Evolutionary conservation across 35 echinoderm and acorn worm genomes (phyloP).

Genomic region (Lytechinus pictus): DNA sequence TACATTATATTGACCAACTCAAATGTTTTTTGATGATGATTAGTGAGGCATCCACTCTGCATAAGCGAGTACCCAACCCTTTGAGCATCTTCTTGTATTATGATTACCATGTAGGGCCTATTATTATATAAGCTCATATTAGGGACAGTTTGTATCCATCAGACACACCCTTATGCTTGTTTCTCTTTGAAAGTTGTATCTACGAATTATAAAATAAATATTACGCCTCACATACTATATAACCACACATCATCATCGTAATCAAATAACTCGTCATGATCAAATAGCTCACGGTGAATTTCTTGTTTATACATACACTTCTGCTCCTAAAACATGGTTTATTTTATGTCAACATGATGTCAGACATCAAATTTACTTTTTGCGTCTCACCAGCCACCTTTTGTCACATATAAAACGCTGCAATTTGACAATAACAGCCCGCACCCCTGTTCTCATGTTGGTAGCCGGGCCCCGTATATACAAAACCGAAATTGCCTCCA

Average conservation of each 20-base stretch:
- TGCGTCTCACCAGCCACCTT: not conserved
- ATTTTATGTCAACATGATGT: conserved; percentile 5
- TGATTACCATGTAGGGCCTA: too few relatives aligned
- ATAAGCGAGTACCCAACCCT: too few relatives aligned
- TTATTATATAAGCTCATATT: too few relatives aligned
- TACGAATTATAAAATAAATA: not conserved
- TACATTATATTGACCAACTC: too few relatives aligned
- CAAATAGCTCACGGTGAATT: not conserved
- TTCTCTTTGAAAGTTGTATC: not conserved
- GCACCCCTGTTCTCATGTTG: not conserved
- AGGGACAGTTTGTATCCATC: not conserved
- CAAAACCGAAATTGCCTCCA: not conserved
- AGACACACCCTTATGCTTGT: not conserved
- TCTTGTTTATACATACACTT: not conserved
- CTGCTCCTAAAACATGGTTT: not conserved
- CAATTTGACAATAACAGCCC: not conserved
- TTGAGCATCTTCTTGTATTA: too few relatives aligned
- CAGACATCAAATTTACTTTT: not conserved
- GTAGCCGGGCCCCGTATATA: not conserved
- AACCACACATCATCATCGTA: not conserved
- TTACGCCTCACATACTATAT: not conserved
- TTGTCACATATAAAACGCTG: not conserved
- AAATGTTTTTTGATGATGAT: too few relatives aligned
- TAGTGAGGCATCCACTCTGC: too few relatives aligned
- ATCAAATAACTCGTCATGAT: not conserved